Evolutionary conservation across 2,888 invertebrate genomes (phyloP), one percentile per base, ranked within the genome.

Genomic region (Acanthosepion esculentum): DNA sequence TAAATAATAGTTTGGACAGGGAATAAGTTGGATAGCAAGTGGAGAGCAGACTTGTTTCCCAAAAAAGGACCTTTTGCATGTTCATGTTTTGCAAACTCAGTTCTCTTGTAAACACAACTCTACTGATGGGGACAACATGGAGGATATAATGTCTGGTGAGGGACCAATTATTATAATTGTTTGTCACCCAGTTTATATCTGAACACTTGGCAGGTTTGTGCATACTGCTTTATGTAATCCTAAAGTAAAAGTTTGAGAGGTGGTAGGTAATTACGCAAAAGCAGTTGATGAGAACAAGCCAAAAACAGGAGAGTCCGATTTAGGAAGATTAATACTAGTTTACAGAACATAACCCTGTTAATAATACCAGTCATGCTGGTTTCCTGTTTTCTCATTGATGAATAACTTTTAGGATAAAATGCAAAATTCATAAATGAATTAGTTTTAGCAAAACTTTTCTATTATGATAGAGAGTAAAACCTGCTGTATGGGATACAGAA

Each of bases 141-240:
- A 20, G 48, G 10, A 92, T 92, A 92, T 10, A 92, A 92, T 92
- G 48, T 23, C 48, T 50, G 29, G 50, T 48, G 20, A 50, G 48
- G 92, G 92, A 92, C 50, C 92, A 78, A 78, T 12, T n/a, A n/a
- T 23, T 23, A 48, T 92, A 48, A 92, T 92, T 41, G 92, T 92
- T 92, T 48, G 92, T 23, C 92, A 23, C 41, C 92, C 23, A 15
- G 50, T 50, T 92, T 92, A 48, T 50, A 41, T 53, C 20, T 92
- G 53, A 92, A 92, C 33, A 41, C 29, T 41, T 92, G 33, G 50
- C 48, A 92, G 33, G 10, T 26, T 50, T n/a, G 12, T 29, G 29
- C 12, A 26, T 50, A n/a, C 50, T 26, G 50, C n/a, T 50, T 92
- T 50, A 29, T 23, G 41, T 29, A 48, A 53, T 92, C 26, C 33